phyloP scores from a whole-genome alignment of 2,888 invertebrate species.

The Acrobasis consociella region DNA sequence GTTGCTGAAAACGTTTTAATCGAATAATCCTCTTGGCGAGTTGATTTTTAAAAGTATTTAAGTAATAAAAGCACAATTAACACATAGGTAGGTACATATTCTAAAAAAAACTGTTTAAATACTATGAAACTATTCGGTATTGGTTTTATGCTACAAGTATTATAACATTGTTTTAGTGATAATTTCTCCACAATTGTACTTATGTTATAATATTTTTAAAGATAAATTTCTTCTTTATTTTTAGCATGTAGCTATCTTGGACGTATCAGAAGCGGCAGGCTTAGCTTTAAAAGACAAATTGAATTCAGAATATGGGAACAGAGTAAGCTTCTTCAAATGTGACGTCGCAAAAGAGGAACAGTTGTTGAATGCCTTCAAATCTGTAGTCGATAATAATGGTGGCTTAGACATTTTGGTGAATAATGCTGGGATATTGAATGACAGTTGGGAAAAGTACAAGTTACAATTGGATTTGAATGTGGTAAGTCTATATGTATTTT shows the following conservation, averaged over 20 bases:
- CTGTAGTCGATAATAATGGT: conserved; percentile 35
- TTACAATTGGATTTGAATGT: neutral
- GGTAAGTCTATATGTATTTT: neutral
- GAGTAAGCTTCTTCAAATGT: conserved; percentile 48
- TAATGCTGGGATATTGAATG: conserved; percentile 50
- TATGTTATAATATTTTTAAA: no score
- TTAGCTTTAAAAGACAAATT: conserved; percentile 41
- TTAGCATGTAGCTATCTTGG: conserved; percentile 47
- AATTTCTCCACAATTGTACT: no score
- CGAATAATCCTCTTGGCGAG: no score
- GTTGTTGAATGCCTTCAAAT: conserved; percentile 40
- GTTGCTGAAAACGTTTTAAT: no score
- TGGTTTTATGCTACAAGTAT: no score
- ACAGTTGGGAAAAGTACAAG: conserved; percentile 28
- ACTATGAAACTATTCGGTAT: no score
- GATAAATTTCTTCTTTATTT: conserved; percentile 11
- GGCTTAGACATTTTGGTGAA: conserved; percentile 51
- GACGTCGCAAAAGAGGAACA: conserved; percentile 48
- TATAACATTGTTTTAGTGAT: no score
- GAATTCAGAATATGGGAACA: conserved; percentile 40
- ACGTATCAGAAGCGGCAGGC: conserved; percentile 43
- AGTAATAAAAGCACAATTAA: no score
- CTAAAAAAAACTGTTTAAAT: no score
- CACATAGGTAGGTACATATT: no score
- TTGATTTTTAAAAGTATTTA: no score